Base-by-base conservation (phyloP, 2,888 invertebrate genomes). In the Apotomis capreana region DNA sequence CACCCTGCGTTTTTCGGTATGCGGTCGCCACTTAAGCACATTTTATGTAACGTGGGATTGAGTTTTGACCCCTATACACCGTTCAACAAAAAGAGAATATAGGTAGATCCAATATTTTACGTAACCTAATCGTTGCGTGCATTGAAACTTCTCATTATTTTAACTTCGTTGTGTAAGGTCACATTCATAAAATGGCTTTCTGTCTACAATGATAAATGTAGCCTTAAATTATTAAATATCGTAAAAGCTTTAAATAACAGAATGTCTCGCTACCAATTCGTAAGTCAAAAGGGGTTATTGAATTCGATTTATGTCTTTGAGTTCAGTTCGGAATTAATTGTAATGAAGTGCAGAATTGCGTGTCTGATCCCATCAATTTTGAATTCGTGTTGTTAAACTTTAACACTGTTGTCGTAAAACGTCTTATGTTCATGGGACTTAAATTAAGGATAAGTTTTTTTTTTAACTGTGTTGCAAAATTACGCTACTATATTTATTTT, bases 261-360 rank as follows among this genome's bases (percentile, higher is more conserved):
- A 68, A 67, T 58, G 71, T 71, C 71, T 51, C 46, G 60, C 55
- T 62, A 61, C 71, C 67, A 62, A 58, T 71, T 71, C 67, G 67
- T 51, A 68, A 71, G 71, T 71, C 71, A 71, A 68, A 71, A 69
- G 62, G 61, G 61, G 67, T 68, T 68, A 71, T 71, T 71, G 71
- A 71, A 71, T 68, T 68, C 71, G 71, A 71, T 71, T 71, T 71
- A 61, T 67, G 60, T 40, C 40, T 57, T 62, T 40, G 49, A 61
- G 49, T 65, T 26, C 54, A 13, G 61, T 57, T 40, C 40, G 49
- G 58, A 13, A 70, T 70, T 71, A 69, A 71, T 71, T 71, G 61
- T 71, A 68, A 71, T 71, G 67, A 71, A 71, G 67, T 71, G 67
- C 71, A 62, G 57, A 68, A 68, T 71, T 67, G 67, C 71, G 71